Base-by-base conservation (phyloP, 2,113 vertebrate species). In the Kryptolebias marmoratus region DNA sequence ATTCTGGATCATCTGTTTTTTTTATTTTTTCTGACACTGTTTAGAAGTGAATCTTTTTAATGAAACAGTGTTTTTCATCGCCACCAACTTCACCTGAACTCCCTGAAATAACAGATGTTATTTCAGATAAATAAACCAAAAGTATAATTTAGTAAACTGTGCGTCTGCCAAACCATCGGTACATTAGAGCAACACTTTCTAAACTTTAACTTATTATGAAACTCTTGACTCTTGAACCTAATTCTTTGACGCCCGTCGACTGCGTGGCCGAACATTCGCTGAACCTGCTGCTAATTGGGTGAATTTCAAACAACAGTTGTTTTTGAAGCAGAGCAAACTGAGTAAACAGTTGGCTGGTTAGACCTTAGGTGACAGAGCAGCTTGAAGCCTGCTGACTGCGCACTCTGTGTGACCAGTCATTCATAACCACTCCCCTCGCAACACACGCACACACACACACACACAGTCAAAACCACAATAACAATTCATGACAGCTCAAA, bases 331-430 rank as follows among this genome's bases (percentile, higher is more conserved):
- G 12, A 65, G 70, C 61, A 54, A 68, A 64, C 56, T 11, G 63
- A 65, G 83, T 58, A 64, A 84, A 82, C 83, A 84, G 73, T 71
- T 49, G 75, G 64, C 67, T 55, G 73, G 60, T 77, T 81, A 61
- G 70, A 85, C 85, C 81, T 85, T 75, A 85, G 88, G 86, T 90
- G 88, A 87, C 86, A 70, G 83, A 84, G 70, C 79, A 86, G 77
- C 86, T 63, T 72, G 71, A 42, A 81, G 74, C 61, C 82, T 80
- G 89, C 87, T 90, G 89, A 88, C 83, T 74, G 72, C 57, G 85
- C 85, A 83, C 68, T 88, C 49, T 81, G 78, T 28, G 66, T 15
- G 60, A 60, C 54, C 77, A 81, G 84, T 87, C 81, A 82, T 74
- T 79, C 79, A 79, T 71, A 73, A 76, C 80, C 77, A 79, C 77